Conservation (phyloP, 2,113 vertebrate genomes). For the Nothoprocta pentlandii region DNA sequence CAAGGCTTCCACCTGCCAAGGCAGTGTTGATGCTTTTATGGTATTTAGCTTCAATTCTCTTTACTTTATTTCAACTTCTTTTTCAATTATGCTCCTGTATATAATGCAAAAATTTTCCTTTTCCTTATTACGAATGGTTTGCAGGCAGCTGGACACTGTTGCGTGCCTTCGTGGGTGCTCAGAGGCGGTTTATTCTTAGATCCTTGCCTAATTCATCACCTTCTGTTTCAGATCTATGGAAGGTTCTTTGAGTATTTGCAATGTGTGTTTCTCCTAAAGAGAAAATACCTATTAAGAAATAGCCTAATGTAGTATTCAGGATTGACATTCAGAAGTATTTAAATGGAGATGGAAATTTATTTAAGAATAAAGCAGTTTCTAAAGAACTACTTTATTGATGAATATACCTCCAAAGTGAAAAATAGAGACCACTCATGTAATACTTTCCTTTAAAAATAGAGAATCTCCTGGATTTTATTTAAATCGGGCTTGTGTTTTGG, state of each 20-base stretch:
- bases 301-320: not conserved
- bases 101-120: not conserved
- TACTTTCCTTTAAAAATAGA: not conserved
- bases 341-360: not conserved
- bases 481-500: not conserved
- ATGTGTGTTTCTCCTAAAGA: not conserved
- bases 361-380: not conserved
- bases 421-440: not conserved
- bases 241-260: not conserved
- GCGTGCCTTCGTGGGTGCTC: not conserved
- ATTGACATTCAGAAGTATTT: not conserved
- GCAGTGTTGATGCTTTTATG: not conserved
- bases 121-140: not conserved
- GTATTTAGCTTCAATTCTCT: not conserved
- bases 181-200: not conserved
- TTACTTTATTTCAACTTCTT: not conserved
- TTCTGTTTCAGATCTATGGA: not conserved
- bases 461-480: not conserved
- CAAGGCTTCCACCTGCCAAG: not conserved
- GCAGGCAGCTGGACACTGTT: not conserved
- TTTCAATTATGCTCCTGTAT: not conserved
- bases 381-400: not conserved
- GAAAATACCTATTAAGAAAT: not conserved
- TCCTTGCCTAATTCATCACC: not conserved
- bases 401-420: not conserved